Evolutionary conservation across 92 coral and sea anemone species (phyloP).

Genomic region (Zoanthus gigantus): DNA sequence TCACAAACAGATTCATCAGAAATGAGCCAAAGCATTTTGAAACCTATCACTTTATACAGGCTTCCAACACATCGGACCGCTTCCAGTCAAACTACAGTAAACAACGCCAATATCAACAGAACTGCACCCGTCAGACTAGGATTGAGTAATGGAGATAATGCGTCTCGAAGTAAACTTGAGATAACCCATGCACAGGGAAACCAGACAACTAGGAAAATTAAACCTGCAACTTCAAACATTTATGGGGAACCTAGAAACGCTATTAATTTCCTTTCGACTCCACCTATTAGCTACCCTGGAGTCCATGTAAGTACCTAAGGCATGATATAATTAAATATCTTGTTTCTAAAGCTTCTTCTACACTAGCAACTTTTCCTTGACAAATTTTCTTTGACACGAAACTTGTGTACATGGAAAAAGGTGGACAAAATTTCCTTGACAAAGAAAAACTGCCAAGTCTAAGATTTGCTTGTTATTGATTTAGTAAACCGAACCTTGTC

Average conservation of each 20-base stretch:
- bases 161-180: not conserved
- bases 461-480: too few species aligned
- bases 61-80: not conserved
- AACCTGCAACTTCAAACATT: not conserved
- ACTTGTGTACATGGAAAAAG: too few species aligned
- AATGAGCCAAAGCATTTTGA: conserved; percentile 27
- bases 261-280: not conserved
- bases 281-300: conserved; percentile 1
- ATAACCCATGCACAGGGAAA: not conserved
- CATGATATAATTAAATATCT: not conserved
- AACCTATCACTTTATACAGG: not conserved
- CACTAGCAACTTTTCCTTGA: too few species aligned
- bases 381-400: too few species aligned
- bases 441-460: too few species aligned
- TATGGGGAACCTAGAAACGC: not conserved
- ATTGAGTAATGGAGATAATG: not conserved
- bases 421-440: too few species aligned
- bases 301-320: conserved; percentile 3
- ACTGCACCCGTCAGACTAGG: not conserved
- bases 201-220: not conserved
- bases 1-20: conserved; percentile 12
- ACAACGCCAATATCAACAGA: not conserved
- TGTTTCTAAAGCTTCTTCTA: too few species aligned
- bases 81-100: not conserved
- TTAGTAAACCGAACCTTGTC: too few species aligned